These are phyloP conservation scores for Grus americana DNA, from an alignment of 2,113 vertebrate species.

Conservation along the genomic window DNA sequence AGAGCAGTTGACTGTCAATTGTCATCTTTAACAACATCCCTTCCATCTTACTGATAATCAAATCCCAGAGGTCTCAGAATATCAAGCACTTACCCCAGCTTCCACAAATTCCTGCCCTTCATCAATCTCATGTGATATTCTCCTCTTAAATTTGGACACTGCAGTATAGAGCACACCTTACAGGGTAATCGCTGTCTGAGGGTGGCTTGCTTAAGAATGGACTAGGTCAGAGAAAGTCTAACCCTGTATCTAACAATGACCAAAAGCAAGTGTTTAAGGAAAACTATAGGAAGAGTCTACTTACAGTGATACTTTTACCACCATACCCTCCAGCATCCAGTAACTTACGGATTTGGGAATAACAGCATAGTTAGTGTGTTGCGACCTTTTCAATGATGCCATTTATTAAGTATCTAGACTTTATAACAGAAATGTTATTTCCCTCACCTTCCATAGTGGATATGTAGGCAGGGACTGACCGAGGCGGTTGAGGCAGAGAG, in stretches of 20 bases:
- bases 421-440: neutral
- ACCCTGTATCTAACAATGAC: neutral
- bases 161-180: neutral
- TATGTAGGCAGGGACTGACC: neutral
- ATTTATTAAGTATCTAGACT: neutral
- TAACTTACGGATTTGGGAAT: neutral
- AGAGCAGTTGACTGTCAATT: neutral
- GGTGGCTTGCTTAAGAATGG: neutral
- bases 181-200: neutral
- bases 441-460: rapidly evolving
- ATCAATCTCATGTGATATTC: neutral
- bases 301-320: neutral
- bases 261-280: neutral
- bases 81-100: neutral
- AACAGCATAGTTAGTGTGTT: neutral
- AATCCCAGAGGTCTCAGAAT: neutral
- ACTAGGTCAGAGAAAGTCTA: neutral
- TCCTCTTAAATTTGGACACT: neutral
- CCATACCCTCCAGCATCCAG: neutral
- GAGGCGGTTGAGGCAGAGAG: neutral
- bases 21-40: neutral
- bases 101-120: neutral
- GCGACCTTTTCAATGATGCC: neutral
- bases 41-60: neutral
- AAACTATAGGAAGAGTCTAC: neutral